Percentiles rank a stretch among this genome's conserved stretches.
Evolutionary conservation across 1,140 invertebrate species (phyloP).

Genomic region (Rhyacophila brunnea): DNA sequence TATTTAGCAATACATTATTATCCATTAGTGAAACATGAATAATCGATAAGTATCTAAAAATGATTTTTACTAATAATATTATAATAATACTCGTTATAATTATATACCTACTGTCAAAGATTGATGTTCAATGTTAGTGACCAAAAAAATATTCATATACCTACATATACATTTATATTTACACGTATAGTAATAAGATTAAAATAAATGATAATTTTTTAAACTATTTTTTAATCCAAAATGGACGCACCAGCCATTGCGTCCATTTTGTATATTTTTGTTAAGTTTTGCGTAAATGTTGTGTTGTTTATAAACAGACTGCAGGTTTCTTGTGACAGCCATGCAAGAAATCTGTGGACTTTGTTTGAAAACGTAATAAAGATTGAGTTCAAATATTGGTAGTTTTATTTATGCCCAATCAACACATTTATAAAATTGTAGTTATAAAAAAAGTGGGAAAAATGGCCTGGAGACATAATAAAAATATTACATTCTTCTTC

Average conservation of each 20-base stretch:
- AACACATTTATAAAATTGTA: too few relatives aligned
- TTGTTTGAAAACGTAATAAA: slow-evolving; percentile 17
- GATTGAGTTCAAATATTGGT: slow-evolving; percentile 18
- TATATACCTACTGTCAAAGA: background rate
- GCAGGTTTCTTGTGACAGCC: slow-evolving; percentile 24
- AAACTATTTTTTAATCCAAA: slow-evolving; percentile 24
- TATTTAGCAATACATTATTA: background rate
- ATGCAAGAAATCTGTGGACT: slow-evolving; percentile 17
- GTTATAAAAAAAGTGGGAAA: too few relatives aligned
- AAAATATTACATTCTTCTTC: too few relatives aligned
- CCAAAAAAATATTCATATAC: slow-evolving; percentile 33
- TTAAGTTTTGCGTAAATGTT: slow-evolving; percentile 7
- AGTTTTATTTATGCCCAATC: too few relatives aligned
- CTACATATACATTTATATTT: slow-evolving; percentile 32
- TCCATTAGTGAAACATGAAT: background rate
- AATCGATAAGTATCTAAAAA: background rate
- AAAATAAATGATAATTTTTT: slow-evolving; percentile 1
- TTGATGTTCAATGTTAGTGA: slow-evolving; percentile 33
- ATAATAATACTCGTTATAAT: background rate
- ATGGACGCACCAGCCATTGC: slow-evolving; percentile 24
- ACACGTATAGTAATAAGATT: slow-evolving; percentile 15
- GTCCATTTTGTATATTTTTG: slow-evolving; percentile 25
- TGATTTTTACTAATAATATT: background rate
- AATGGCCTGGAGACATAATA: too few relatives aligned
- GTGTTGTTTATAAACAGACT: slow-evolving; percentile 10